Conservation (phyloP, 2,888 invertebrate species). For the Temnothorax unifasciatus region DNA sequence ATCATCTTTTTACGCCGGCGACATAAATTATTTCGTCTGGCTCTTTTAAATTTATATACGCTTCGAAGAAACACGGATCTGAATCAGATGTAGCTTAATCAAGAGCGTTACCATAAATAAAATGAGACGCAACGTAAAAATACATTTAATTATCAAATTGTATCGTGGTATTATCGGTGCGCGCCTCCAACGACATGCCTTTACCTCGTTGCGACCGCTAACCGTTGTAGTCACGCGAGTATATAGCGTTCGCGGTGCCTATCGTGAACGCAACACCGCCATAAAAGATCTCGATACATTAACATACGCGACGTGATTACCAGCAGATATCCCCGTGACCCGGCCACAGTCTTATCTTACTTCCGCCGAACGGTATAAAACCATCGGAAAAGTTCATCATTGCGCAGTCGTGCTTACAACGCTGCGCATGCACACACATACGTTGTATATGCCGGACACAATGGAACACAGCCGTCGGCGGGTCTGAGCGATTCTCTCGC, state of each 20-base stretch:
- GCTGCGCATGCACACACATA: slow-evolving; percentile 59
- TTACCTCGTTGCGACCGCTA: slow-evolving; percentile 37
- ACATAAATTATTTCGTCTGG: slow-evolving; percentile 46
- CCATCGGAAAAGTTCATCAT: slow-evolving; percentile 43
- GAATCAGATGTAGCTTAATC: not conserved
- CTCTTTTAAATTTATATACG: slow-evolving; percentile 30
- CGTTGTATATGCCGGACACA: slow-evolving; percentile 77
- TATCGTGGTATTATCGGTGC: slow-evolving; percentile 39
- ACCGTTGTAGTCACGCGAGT: slow-evolving; percentile 49
- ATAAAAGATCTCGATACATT: slow-evolving; percentile 49
- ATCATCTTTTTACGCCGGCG: slow-evolving; percentile 60
- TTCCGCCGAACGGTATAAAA: slow-evolving; percentile 28
- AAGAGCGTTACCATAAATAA: slow-evolving; percentile 2
- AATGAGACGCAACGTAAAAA: slow-evolving; percentile 17
- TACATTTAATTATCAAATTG: slow-evolving; percentile 56
- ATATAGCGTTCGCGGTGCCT: slow-evolving; percentile 18
- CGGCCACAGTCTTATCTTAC: slow-evolving; percentile 31
- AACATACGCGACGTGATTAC: slow-evolving; percentile 41
- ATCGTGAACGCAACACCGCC: slow-evolving; percentile 39
- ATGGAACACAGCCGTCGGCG: slow-evolving; percentile 72
- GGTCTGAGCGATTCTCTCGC: slow-evolving; percentile 64
- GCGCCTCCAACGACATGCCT: slow-evolving; percentile 40
- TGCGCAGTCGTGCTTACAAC: slow-evolving; percentile 18
- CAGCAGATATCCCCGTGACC: slow-evolving; percentile 35
- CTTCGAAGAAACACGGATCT: not conserved